A percentile compares a stretch with the other conserved stretches of the same genome.
Evolutionary conservation across 2,797 vertebrate species (phyloP).

Genomic region (Tamandua tetradactyla): DNA sequence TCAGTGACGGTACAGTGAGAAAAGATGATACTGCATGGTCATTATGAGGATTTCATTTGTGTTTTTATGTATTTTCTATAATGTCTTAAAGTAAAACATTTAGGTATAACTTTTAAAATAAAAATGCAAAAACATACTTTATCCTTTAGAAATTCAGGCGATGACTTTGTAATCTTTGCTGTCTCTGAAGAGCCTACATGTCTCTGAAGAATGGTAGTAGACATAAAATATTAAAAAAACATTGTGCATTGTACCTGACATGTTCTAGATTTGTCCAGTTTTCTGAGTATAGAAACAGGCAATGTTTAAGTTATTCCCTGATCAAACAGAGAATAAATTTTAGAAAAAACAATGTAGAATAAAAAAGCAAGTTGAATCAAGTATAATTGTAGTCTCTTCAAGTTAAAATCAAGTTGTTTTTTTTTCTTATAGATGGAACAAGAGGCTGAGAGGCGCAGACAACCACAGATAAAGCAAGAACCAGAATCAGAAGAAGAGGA

Average conservation of each 20-base stretch:
- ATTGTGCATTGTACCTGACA: background rate
- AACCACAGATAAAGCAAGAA: slow-evolving; percentile 95
- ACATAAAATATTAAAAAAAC: too few species aligned
- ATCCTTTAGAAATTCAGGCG: background rate
- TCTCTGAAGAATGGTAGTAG: background rate
- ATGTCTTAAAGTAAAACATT: background rate
- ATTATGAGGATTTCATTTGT: background rate
- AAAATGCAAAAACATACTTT: background rate
- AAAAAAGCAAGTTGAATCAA: background rate
- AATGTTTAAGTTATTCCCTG: background rate
- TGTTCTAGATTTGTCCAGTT: background rate
- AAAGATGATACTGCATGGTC: background rate
- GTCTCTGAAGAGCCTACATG: background rate
- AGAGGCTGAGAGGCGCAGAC: slow-evolving; percentile 95
- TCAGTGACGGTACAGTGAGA: background rate
- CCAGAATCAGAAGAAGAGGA: slow-evolving; percentile 94
- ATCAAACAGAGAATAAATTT: background rate
- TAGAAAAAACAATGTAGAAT: background rate
- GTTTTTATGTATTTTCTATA: background rate
- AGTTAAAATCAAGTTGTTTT: background rate
- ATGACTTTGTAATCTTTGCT: background rate
- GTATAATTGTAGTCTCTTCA: background rate
- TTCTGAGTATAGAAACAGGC: background rate
- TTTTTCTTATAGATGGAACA: slow-evolving; percentile 93
- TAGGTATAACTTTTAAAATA: background rate